Evolutionary conservation across 1,140 invertebrate genomes (phyloP).

Genomic region (Battus philenor): DNA sequence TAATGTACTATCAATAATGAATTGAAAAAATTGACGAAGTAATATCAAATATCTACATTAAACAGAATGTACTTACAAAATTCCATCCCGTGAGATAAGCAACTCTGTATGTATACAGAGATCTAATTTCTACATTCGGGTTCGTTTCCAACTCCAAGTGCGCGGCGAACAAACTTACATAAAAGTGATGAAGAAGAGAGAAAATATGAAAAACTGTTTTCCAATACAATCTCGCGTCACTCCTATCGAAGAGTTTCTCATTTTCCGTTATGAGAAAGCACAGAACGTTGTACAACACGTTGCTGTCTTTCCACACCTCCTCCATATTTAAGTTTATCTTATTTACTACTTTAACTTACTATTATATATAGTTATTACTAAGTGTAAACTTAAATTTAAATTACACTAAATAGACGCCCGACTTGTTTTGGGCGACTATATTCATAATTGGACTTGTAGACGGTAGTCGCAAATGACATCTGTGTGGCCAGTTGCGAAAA

Average conservation of each 20-base stretch:
- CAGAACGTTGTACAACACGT: slow-evolving; percentile 56
- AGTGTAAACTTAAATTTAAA: slow-evolving; percentile 17
- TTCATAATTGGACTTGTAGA: slow-evolving; percentile 1
- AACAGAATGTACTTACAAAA: slow-evolving; percentile 45
- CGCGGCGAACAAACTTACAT: slow-evolving; percentile 28
- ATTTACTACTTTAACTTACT: slow-evolving; percentile 5
- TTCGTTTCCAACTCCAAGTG: slow-evolving; percentile 25
- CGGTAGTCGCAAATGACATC: slow-evolving; percentile 5
- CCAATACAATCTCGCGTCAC: slow-evolving; percentile 52
- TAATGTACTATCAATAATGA: no score
- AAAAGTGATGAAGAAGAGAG: slow-evolving; percentile 35
- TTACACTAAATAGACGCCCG: slow-evolving; percentile 19
- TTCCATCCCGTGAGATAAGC: slow-evolving; percentile 58
- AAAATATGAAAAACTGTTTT: slow-evolving; percentile 47
- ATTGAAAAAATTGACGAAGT: no score
- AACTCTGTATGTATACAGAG: slow-evolving; percentile 30
- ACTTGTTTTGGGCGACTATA: slow-evolving; percentile 14
- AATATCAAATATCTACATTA: no score
- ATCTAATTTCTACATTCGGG: slow-evolving; percentile 22
- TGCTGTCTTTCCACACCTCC: slow-evolving; percentile 40
- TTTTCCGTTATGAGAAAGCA: slow-evolving; percentile 64
- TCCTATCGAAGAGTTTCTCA: slow-evolving; percentile 56
- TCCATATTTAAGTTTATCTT: slow-evolving; percentile 31
- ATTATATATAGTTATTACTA: slow-evolving; percentile 18
- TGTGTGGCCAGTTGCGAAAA: not conserved